Evolutionary conservation across 1,140 invertebrate genomes (phyloP), one percentile per base, ranked within the genome.

Genomic region (Sitophilus oryzae): DNA sequence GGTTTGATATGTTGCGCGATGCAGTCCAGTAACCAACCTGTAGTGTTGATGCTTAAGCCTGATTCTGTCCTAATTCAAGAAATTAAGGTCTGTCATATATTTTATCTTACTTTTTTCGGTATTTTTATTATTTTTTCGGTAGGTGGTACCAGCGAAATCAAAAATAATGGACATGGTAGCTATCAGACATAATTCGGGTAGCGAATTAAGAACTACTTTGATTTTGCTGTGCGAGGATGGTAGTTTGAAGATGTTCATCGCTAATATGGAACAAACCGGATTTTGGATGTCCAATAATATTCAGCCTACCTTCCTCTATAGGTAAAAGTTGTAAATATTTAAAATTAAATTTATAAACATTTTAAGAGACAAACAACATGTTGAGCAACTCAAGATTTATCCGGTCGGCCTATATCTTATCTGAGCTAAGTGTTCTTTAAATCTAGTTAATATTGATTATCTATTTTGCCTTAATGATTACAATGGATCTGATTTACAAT

Each of bases 161-260:
- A 95, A 96, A 71, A 95, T 97, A 19, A 95, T 94, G 73, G 94
- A 98, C 73, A 92, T 96, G 79, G 93, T 97, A 1, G 92, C 91
- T 0, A 89, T 97, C 43, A 79, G 94, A 14, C 93, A 97, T 72
- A 74, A 81, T 0, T 83, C 84, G 1, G 79, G 78, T 40, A 74
- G 82, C 1, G 89, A 95, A 68, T 82, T 88, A 63, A 82, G 91
- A 64, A 97, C 93, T 0, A 97, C 94, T 0, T 76, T 98, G 21
- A 91, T 98, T 45, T 71, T 97, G 0, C 76, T 98, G 2, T 97
- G 94, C 74, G 95, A 98, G 73, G 95, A 98, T 76, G 95, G 94
- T 19, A 96, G 92, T 67, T 72, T 97, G 20, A 81, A 93, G 44
- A 96, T 98, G 69, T 89, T 87, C 60, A 86, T 86, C 59, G 87